These are phyloP conservation scores for Desoria tigrina DNA, from an alignment of 2,888 invertebrate genomes.

Conservation along the genomic window DNA sequence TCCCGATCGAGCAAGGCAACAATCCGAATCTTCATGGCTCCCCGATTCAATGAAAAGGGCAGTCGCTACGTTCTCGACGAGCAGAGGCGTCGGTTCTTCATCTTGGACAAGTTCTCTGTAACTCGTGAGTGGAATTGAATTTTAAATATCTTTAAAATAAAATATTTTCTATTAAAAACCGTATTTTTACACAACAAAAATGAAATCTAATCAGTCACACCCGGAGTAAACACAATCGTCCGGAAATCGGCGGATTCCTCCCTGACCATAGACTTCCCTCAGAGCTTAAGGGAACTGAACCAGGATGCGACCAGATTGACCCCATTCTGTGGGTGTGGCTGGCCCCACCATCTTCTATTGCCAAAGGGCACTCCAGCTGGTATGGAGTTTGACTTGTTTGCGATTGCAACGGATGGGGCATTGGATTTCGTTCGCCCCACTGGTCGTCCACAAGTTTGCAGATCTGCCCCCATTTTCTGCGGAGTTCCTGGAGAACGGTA, in stretches of 20 bases:
- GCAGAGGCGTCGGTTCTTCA: constrained; percentile 69
- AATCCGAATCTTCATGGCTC: constrained; percentile 70
- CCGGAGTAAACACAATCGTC: constrained; percentile 60
- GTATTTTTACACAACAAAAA: not conserved
- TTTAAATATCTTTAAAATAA: not conserved
- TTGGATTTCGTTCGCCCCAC: constrained; percentile 27
- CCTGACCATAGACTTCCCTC: constrained; percentile 79
- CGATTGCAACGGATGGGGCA: constrained; percentile 34
- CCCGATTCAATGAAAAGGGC: constrained; percentile 67
- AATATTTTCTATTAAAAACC: not conserved
- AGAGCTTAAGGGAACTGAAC: constrained; percentile 68
- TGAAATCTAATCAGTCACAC: not conserved
- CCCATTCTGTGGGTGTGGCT: constrained; percentile 69
- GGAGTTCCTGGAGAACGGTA: constrained; percentile 33
- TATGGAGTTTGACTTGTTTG: constrained; percentile 36
- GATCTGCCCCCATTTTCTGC: constrained; percentile 39
- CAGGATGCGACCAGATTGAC: constrained; percentile 59
- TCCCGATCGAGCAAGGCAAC: constrained; percentile 63
- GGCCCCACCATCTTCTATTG: constrained; percentile 79
- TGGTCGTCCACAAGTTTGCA: constrained; percentile 24
- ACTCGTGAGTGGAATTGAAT: constrained; percentile 61
- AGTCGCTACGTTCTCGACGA: constrained; percentile 65
- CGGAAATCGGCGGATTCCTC: constrained; percentile 71
- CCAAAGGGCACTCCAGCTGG: constrained; percentile 72
- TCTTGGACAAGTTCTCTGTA: constrained; percentile 71